Evolutionary conservation across 2,888 invertebrate genomes (phyloP), one percentile per base, ranked within the genome.

Genomic region (Altica lythri): DNA sequence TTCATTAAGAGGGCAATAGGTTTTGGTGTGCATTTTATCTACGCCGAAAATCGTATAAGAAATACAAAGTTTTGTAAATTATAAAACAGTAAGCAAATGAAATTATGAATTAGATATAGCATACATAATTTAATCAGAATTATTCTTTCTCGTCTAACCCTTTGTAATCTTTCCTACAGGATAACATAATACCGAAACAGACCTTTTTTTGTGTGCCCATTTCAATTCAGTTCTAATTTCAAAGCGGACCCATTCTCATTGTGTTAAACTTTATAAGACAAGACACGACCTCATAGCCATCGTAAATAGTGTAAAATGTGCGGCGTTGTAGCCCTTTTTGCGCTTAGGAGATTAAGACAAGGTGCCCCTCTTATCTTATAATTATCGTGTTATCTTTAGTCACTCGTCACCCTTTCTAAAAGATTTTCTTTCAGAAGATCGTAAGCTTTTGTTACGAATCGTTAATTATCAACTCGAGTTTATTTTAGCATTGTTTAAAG

Each of bases 231-330:
- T 40, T 40, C 40, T 40, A 40, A 40, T 40, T 40, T 40, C 40
- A 25, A 40, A 40, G 40, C 40, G 40, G 40, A 17, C 40, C 40
- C 9, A 54, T 57, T 59, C 57, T 59, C 59, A 64, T 70, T 70
- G 68, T 54, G 27, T 9, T 69, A 63, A 60, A 59, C 50, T 65
- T 57, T 67, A 67, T 68, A 68, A 65, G 67, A 64, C 56, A 57
- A 66, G 67, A 65, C 64, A 65, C 64, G 64, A 63, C 66, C 63
- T 61, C 64, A 65, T 63, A 67, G 65, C 63, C 40, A 29, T 73
- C 72, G 72, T 75, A 74, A 73, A 73, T 73, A 72, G 69, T 62
- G 66, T 61, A 68, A 72, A 72, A 73, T 72, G 71, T 69, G 63
- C 62, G 59, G 64, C 67, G 68, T 71, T 70, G 68, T 70, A 62